Evolutionary conservation across 2,113 vertebrate species (phyloP).

Genomic region (Thamnophis sirtalis): DNA sequence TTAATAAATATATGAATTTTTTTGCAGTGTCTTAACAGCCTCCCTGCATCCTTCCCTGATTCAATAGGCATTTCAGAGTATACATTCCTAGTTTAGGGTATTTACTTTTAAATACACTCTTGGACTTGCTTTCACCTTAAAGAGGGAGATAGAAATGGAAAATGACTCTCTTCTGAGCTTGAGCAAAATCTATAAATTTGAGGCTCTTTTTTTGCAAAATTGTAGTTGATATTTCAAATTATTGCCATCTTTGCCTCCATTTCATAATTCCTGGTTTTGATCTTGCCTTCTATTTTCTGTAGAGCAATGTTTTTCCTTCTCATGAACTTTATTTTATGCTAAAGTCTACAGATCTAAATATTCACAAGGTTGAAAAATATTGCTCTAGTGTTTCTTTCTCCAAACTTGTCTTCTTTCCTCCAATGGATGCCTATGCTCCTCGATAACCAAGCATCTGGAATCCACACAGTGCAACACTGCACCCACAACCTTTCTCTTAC

Average conservation of each 20-base stretch:
- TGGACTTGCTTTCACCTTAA: no score
- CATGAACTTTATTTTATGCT: neutral
- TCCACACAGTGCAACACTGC: neutral
- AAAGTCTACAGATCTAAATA: neutral
- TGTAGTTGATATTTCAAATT: neutral
- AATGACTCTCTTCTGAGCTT: no score
- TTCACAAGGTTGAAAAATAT: neutral
- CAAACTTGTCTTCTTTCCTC: neutral
- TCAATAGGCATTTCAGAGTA: no score
- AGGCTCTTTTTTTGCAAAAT: no score
- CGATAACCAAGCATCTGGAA: neutral
- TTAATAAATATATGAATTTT: no score
- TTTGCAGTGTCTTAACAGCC: no score
- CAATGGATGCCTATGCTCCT: neutral
- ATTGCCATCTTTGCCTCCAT: neutral
- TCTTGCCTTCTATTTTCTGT: neutral
- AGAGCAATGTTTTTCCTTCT: neutral
- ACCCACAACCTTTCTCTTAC: neutral
- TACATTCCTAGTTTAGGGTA: no score
- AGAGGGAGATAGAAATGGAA: no score
- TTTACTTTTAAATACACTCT: no score
- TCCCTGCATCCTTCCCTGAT: no score
- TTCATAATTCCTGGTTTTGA: neutral
- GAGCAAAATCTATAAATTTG: no score
- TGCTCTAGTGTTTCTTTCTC: neutral